Percentiles rank a stretch among this genome's conserved stretches.
These are phyloP conservation scores for Stylophora pistillata DNA, from an alignment of 64 coral and sea anemone species.

Conservation along the genomic window DNA sequence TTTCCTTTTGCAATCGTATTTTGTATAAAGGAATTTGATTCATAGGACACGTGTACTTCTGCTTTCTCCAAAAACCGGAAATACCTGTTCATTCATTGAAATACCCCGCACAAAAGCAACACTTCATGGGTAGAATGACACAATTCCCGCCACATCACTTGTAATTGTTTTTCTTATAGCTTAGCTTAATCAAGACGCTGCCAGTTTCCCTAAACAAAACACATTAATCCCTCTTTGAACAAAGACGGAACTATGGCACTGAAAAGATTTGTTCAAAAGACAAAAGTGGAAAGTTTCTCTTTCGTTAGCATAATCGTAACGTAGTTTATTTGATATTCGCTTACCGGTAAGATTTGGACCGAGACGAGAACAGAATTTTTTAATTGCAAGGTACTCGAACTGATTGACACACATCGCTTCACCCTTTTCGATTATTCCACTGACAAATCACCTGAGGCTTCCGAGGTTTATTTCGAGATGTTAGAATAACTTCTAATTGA, in stretches of 20 bases:
- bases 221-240: neutral
- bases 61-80: conserved; percentile 12
- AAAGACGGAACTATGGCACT: neutral
- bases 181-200: neutral
- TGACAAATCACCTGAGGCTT: neutral
- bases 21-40: conserved; percentile 6
- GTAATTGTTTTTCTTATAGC: neutral
- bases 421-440: neutral
- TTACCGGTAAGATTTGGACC: too few species aligned
- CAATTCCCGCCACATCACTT: neutral
- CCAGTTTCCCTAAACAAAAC: neutral
- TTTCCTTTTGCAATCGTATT: neutral
- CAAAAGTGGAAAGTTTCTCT: neutral
- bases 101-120: neutral
- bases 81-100: conserved; percentile 35
- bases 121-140: neutral
- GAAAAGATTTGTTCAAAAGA: neutral
- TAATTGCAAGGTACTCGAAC: too few species aligned
- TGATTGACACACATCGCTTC: neutral
- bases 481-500: conserved; percentile 9
- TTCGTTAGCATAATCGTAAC: neutral
- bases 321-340: neutral
- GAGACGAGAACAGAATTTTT: too few species aligned
- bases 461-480: neutral
- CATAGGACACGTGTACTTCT: neutral